Evolutionary conservation across 2,888 invertebrate species (phyloP), one percentile per base, ranked within the genome.

Genomic region (Eurois occulta): DNA sequence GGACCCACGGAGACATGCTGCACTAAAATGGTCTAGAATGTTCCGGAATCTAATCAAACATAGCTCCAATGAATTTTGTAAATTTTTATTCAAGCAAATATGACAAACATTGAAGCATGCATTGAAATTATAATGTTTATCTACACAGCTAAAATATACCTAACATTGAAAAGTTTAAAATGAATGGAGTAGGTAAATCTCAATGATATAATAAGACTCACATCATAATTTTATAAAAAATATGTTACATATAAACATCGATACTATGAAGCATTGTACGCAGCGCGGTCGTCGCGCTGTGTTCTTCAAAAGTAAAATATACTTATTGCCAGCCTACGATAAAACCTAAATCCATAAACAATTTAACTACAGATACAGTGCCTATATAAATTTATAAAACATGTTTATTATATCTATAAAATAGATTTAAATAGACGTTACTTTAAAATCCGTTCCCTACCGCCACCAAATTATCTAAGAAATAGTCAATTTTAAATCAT

Each of bases 21-120:
- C 78, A 85, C 78, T 66, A 81, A 64, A 80, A 72, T 73, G 32
- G 43, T 86, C 78, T 81, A 70, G 43, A 76, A 62, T 74, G 68
- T 73, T 80, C 58, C 76, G 68, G 69, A 73, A 72, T 82, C 82
- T 82, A 88, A 89, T 88, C 84, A 92, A 94, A 94, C 90, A 94
- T 91, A 85, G 84, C 86, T 87, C 83, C 69, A 88, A 85, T 89
- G 88, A 87, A 89, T 90, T 93, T 95, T 94, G 88, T 86, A 91
- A 87, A 89, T 87, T 92, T 96, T 96, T 96, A 95, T 96, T 96
- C 85, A 96, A 96, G 96, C 95, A 95, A 94, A 92, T 93, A 94
- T 94, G 95, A 95, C 95, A 96, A 94, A 95, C 92, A 94, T 94
- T 89, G 88, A 94, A 93, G 93, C 95, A 96, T 94, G 94, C 93